Base-by-base conservation (phyloP, 2,888 invertebrate species). In the Antheraea yamamai region DNA sequence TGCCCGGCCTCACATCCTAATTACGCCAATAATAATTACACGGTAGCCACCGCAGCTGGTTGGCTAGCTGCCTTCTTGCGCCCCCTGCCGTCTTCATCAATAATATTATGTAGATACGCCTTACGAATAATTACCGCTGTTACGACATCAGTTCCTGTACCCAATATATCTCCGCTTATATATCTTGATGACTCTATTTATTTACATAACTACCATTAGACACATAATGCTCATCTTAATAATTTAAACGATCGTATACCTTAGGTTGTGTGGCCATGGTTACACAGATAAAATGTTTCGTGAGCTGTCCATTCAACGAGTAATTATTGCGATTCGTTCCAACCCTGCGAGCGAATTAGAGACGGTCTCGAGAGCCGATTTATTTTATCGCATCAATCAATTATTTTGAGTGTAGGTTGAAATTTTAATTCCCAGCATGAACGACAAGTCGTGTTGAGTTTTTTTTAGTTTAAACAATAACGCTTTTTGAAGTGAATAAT, bases 21-120 rank as follows among this genome's bases (percentile, higher is more conserved):
- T 94, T 94, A 93, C 91, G 91, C 91, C 91, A 91, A 92, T 93
- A 92, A 93, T 94, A 92, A 94, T 94, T 93, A 92, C 90, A 89
- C 89, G 88, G 90, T 89, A 91, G 91, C 88, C 89, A 85, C 83
- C 85, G 88, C 91, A 92, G 92, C 91, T 89, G 85, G 75, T 81
- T 76, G 80, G 80, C 82, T 77, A 79, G 79, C 81, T 74, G 82
- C 80, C 85, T 84, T 84, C 83, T 86, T 84, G 81, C 84, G 81
- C 79, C 84, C 85, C 85, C 86, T 87, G 86, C 82, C 81, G 81
- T 85, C 89, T 86, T 87, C 84, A 81, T 90, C 83, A 82, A 84
- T 85, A 82, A 82, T 83, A 79, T 85, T 83, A 84, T 84, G 82
- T 83, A 84, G 81, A 51, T 74, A 73, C 35, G 55, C 61, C 26